Evolutionary conservation across 2,797 vertebrate species (phyloP), one percentile per base, ranked within the genome.

Genomic region (Spheniscus humboldti): DNA sequence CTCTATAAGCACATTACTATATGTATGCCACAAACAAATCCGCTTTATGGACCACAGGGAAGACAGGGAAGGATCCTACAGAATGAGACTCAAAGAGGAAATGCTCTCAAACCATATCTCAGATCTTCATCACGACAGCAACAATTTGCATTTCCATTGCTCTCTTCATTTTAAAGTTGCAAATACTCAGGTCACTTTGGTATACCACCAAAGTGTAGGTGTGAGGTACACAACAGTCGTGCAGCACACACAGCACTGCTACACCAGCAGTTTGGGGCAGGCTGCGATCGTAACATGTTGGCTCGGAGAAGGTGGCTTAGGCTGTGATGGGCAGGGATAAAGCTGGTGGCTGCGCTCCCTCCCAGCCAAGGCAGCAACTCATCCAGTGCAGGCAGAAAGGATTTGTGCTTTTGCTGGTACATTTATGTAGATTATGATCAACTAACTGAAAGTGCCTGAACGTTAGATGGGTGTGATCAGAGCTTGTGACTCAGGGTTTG

Each of bases 221-320:
- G 7, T 35, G 45, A 33, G 30, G 10, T 13, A 31, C 4, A 18
- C 3, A 52, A 9, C 5, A 31, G 9, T 0, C n/a, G 7, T 39
- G 27, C 7, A 45, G 24, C 33, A 41, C 30, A 31, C 10, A 22
- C 8, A 39, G 16, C 17, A 27, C 4, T 0, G 0, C 18, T 15
- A n/a, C 0, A 1, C 10, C 31, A 39, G 30, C 4, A 7, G 2
- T 22, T 53, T 31, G 9, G n/a, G 37, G 31, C 14, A 17, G 45
- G 27, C 9, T 71, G n/a, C 1, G 0, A 17, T 27, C 0, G 0
- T 33, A 17, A 11, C 6, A 14, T 0, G 6, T 48, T 43, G 22
- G 3, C 50, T 67, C 45, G 37, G 39, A 69, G 41, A 63, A 82
- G 28, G n/a, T 23, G n/a, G 5, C 6, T 13, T 39, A 48, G 17